A percentile compares a stretch with the other conserved stretches of the same genome.
Conservation (phyloP, 2,888 invertebrate genomes). For the Colostygia pectinataria region DNA sequence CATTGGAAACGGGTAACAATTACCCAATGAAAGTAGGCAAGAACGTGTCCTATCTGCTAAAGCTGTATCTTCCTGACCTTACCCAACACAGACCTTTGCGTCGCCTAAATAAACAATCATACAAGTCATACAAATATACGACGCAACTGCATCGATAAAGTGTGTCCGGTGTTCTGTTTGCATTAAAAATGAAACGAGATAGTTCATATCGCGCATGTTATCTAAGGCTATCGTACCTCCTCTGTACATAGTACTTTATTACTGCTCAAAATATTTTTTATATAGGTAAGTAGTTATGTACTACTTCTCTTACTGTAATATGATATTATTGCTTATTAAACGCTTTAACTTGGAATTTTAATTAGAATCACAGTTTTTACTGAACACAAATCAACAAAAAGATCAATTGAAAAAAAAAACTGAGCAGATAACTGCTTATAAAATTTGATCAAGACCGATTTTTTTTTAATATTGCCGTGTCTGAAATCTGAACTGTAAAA, state of each 20-base stretch:
- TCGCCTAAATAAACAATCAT: conserved; percentile 61
- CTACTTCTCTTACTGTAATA: too few species aligned
- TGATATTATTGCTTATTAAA: too few species aligned
- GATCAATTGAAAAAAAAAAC: too few species aligned
- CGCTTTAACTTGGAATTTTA: too few species aligned
- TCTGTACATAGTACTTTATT: background rate
- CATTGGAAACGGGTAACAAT: background rate
- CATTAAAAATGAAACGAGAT: conserved; percentile 50
- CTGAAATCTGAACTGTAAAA: too few species aligned
- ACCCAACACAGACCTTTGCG: conserved; percentile 56
- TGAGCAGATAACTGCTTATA: too few species aligned
- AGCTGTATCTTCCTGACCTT: conserved; percentile 65
- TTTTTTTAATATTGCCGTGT: too few species aligned
- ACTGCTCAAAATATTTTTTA: too few species aligned
- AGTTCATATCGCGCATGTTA: conserved; percentile 38
- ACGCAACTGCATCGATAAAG: conserved; percentile 59
- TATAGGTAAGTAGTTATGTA: too few species aligned
- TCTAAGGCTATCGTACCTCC: conserved; percentile 33
- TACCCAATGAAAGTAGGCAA: background rate
- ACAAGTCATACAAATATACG: conserved; percentile 42
- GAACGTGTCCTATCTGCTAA: conserved; percentile 32
- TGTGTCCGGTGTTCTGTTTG: conserved; percentile 67
- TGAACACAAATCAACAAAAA: too few species aligned
- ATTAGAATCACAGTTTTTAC: too few species aligned
- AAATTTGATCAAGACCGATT: too few species aligned